These are phyloP conservation scores for Eulithis prunata DNA, from an alignment of 2,888 invertebrate species.

Conservation along the genomic window DNA sequence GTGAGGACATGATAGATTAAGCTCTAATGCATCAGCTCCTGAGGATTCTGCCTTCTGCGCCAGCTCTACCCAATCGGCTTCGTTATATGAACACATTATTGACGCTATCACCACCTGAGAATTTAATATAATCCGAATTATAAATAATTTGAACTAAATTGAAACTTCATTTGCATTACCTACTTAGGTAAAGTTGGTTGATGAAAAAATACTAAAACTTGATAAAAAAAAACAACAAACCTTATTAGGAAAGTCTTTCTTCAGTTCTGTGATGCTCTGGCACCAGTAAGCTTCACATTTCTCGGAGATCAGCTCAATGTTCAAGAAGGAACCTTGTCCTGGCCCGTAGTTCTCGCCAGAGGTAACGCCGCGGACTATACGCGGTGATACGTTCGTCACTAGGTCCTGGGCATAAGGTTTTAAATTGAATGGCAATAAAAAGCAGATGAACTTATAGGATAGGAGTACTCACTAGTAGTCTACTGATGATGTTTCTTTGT, in stretches of 20 bases:
- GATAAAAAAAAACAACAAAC: conserved; percentile 58
- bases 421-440: conserved; percentile 12
- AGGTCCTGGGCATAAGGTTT: conserved; percentile 87
- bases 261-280: conserved; percentile 93
- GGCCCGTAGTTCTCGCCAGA: conserved; percentile 97
- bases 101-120: conserved; percentile 94
- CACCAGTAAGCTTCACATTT: conserved; percentile 98
- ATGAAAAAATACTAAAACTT: background rate
- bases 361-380: conserved; percentile 97
- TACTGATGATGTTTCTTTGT: too few relatives aligned
- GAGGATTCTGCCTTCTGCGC: conserved; percentile 90
- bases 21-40: conserved; percentile 97
- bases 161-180: too few relatives aligned
- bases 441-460: too few relatives aligned
- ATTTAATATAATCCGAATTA: background rate
- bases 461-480: too few relatives aligned
- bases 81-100: conserved; percentile 96
- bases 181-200: too few relatives aligned
- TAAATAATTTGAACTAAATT: too few relatives aligned
- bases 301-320: conserved; percentile 99
- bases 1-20: conserved; percentile 99
- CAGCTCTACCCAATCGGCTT: conserved; percentile 94
- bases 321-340: conserved; percentile 97
- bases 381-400: conserved; percentile 98
- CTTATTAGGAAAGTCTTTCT: conserved; percentile 95